phyloP scores from a whole-genome alignment of 2,113 vertebrate genomes.

The Lutjanus erythropterus region DNA sequence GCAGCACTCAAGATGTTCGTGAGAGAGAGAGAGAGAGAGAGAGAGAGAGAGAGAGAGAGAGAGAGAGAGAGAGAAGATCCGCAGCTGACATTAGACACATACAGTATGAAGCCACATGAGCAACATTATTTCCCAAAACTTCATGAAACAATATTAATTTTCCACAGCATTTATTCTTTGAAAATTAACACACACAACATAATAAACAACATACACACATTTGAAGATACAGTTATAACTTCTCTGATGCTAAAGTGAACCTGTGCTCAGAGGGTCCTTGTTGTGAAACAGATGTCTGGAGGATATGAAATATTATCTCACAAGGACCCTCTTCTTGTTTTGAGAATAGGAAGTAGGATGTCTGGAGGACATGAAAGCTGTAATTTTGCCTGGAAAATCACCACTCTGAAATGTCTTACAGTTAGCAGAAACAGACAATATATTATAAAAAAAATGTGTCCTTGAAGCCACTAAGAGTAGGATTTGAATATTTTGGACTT shows the following conservation, averaged over 20 bases:
- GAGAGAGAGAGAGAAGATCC: conserved; percentile 3
- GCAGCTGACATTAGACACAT: not conserved
- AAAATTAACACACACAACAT: conserved; percentile 41
- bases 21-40: conserved; percentile 2
- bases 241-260: conserved; percentile 26
- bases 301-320: conserved; percentile 4
- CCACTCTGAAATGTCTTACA: not conserved
- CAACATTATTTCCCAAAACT: not conserved
- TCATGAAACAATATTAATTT: conserved; percentile 13
- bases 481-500: conserved; percentile 9
- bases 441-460: conserved; percentile 5
- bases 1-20: conserved; percentile 58
- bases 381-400: not conserved
- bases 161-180: conserved; percentile 57
- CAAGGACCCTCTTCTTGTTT: not conserved
- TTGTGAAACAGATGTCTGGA: not conserved
- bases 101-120: not conserved
- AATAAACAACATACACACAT: conserved; percentile 32
- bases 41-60: conserved; percentile 1
- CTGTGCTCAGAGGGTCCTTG: conserved; percentile 9
- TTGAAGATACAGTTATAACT: conserved; percentile 4
- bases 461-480: not conserved
- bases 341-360: not conserved
- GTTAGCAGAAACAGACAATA: not conserved
- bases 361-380: not conserved